A percentile compares a stretch with the other conserved stretches of the same genome.
These are phyloP conservation scores for Chrysomallon squamiferum DNA, from an alignment of 1,140 invertebrate genomes.

Conservation along the genomic window DNA sequence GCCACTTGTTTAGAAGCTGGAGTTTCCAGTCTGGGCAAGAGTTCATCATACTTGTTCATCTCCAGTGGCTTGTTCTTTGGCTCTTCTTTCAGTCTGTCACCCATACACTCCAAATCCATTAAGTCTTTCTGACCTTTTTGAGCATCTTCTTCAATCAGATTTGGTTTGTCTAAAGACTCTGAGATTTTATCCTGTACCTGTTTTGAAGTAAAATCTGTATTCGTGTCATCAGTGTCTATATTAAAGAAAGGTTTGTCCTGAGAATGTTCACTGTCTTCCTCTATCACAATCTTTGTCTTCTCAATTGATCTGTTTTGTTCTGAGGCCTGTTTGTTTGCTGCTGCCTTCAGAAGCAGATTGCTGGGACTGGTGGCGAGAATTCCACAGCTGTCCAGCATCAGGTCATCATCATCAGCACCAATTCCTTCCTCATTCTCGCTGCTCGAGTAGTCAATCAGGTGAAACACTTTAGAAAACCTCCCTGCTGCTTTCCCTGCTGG, in stretches of 20 bases:
- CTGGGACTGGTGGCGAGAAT: conserved; percentile 44
- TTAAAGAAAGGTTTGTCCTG: too few relatives aligned
- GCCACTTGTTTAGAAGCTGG: conserved; percentile 17
- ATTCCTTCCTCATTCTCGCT: conserved; percentile 5
- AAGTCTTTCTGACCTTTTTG: not conserved
- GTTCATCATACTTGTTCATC: conserved; percentile 13
- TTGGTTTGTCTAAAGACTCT: too few relatives aligned
- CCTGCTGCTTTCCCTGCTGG: not conserved
- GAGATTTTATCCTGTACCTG: too few relatives aligned
- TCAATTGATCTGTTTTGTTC: too few relatives aligned
- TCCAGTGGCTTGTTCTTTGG: not conserved
- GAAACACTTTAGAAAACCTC: conserved; percentile 1
- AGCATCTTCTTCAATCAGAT: too few relatives aligned
- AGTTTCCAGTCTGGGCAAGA: conserved; percentile 15
- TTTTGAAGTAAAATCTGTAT: too few relatives aligned
- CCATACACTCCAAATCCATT: not conserved
- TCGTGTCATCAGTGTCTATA: too few relatives aligned
- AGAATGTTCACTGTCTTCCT: too few relatives aligned
- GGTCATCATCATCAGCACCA: conserved; percentile 24
- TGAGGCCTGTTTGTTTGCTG: too few relatives aligned
- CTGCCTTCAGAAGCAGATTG: conserved; percentile 14
- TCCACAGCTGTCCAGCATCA: conserved; percentile 47
- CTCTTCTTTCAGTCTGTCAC: not conserved
- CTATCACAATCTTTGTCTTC: too few relatives aligned
- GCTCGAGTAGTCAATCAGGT: not conserved